phyloP scores from a whole-genome alignment of 2,888 invertebrate genomes.

The Drosophila prolongata region DNA sequence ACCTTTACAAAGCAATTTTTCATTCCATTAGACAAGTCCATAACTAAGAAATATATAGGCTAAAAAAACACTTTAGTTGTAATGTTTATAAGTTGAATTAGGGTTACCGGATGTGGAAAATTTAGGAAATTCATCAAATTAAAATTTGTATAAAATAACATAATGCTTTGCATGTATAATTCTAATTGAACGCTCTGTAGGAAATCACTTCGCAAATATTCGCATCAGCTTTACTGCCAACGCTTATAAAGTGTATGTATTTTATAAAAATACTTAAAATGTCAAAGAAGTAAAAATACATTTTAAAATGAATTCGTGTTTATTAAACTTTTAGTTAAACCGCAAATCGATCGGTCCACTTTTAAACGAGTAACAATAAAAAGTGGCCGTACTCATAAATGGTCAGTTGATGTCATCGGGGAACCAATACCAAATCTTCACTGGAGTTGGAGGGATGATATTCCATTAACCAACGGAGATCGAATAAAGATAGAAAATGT shows the following conservation, averaged over 20 bases:
- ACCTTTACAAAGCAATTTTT: too few species aligned
- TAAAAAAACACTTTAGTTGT: too few species aligned
- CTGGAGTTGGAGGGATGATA: constrained; percentile 87
- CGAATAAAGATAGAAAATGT: constrained; percentile 90
- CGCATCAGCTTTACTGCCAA: constrained; percentile 34
- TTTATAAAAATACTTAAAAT: not conserved
- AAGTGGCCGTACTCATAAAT: constrained; percentile 84
- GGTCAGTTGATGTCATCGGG: constrained; percentile 95
- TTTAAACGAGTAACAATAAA: constrained; percentile 93
- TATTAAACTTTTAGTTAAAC: constrained; percentile 90
- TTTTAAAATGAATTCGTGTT: not conserved
- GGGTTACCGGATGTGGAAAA: not conserved
- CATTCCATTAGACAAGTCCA: too few species aligned
- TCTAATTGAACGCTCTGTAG: not conserved
- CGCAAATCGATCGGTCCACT: constrained; percentile 96
- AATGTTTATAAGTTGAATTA: too few species aligned
- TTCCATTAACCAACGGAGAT: constrained; percentile 89
- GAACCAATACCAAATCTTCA: constrained; percentile 96
- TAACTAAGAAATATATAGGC: too few species aligned
- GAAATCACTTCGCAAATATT: constrained; percentile 33
- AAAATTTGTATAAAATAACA: not conserved
- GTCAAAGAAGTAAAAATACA: not conserved
- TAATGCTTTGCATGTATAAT: constrained; percentile 18
- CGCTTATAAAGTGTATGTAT: constrained; percentile 53
- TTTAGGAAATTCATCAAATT: not conserved